These are phyloP conservation scores for Oncopeltus fasciatus DNA, from an alignment of 1,140 invertebrate species.

Conservation along the genomic window DNA sequence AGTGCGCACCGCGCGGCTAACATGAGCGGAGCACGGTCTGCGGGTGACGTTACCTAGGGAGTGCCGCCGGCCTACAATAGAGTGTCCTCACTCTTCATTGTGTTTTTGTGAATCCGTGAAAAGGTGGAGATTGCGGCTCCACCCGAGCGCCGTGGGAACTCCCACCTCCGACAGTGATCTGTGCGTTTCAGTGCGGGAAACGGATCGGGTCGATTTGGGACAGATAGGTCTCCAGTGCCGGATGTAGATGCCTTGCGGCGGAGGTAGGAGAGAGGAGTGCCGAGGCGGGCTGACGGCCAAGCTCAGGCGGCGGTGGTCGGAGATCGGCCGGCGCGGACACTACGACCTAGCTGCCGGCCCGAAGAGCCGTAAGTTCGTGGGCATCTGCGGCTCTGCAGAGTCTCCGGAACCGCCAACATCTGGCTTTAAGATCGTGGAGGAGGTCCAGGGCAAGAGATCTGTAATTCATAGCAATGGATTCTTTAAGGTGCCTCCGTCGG, in stretches of 20 bases:
- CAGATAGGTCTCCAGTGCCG: too few species aligned
- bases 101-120: too few species aligned
- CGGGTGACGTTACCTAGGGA: not conserved
- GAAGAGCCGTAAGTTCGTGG: not conserved
- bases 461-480: too few species aligned
- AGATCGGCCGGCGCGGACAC: not conserved
- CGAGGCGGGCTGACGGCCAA: not conserved
- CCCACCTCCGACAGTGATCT: not conserved
- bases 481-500: too few species aligned
- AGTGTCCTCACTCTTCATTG: too few species aligned
- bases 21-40: not conserved
- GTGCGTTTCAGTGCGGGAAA: not conserved
- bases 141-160: not conserved
- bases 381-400: slow-evolving; percentile 2
- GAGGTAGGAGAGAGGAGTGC: too few species aligned
- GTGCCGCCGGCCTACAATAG: not conserved
- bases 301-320: not conserved
- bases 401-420: not conserved
- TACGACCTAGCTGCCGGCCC: slow-evolving; percentile 9
- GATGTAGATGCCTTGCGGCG: too few species aligned
- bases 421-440: not conserved
- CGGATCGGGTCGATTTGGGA: not conserved
- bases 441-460: too few species aligned
- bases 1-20: not conserved
- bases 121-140: not conserved